phyloP scores from a whole-genome alignment of 2,888 invertebrate genomes.

The Drosophila kanekoi region DNA sequence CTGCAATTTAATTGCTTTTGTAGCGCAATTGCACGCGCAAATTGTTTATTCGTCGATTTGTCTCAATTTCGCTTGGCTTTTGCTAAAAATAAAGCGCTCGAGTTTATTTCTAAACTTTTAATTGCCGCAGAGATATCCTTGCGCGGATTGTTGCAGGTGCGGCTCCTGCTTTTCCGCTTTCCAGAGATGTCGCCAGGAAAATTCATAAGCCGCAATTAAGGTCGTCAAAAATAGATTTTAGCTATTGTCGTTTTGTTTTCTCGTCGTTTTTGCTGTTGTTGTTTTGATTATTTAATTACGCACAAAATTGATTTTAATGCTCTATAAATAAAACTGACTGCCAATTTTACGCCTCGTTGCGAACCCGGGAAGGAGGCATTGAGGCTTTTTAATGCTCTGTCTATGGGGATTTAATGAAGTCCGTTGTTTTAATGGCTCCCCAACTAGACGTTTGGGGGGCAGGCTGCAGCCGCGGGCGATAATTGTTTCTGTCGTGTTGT shows the following conservation, averaged over 20 bases:
- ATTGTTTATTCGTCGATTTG: conserved; percentile 30
- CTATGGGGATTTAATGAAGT: conserved; percentile 68
- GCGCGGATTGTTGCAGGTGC: conserved; percentile 4
- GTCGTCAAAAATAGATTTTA: conserved; percentile 59
- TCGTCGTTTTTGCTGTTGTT: conserved; percentile 24
- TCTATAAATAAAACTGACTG: conserved; percentile 71
- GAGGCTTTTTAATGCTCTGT: conserved; percentile 24
- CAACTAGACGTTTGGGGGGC: too few relatives aligned
- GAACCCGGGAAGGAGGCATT: not conserved
- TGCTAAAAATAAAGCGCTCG: conserved; percentile 31
- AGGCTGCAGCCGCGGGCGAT: conserved; percentile 9
- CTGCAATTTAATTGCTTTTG: conserved; percentile 62
- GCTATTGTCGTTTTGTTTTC: conserved; percentile 15
- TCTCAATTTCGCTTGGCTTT: conserved; percentile 15
- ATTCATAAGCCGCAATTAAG: conserved; percentile 51
- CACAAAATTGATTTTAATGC: conserved; percentile 75
- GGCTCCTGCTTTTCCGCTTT: not conserved
- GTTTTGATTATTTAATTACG: conserved; percentile 63
- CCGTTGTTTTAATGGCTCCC: conserved; percentile 50
- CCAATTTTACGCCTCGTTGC: conserved; percentile 63
- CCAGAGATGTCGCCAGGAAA: conserved; percentile 24
- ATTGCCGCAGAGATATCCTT: conserved; percentile 7
- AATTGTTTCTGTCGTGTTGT: conserved; percentile 47
- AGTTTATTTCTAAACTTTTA: conserved; percentile 29
- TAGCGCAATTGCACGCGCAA: conserved; percentile 30